A percentile compares a stretch with the other conserved stretches of the same genome.
These are phyloP conservation scores for Alcis repandata DNA, from an alignment of 2,888 invertebrate genomes.

Conservation along the genomic window DNA sequence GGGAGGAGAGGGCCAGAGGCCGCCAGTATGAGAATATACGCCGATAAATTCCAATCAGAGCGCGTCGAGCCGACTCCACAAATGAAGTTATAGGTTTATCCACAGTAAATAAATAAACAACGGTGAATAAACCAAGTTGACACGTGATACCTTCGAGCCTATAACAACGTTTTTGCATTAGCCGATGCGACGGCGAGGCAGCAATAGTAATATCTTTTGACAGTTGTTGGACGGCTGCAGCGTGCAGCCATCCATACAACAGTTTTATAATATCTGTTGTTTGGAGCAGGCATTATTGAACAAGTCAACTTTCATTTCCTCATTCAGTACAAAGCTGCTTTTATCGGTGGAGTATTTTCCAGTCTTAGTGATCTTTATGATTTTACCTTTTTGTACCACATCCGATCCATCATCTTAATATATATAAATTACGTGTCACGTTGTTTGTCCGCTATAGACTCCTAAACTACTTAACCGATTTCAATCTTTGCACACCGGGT, in stretches of 20 bases:
- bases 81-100: slow-evolving; percentile 66
- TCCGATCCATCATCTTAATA: too few species aligned
- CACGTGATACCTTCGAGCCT: slow-evolving; percentile 41
- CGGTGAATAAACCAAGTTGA: slow-evolving; percentile 41
- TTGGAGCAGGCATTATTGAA: not conserved
- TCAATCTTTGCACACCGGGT: too few species aligned
- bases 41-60: slow-evolving; percentile 72
- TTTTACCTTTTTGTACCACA: too few species aligned
- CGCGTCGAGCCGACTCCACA: slow-evolving; percentile 55
- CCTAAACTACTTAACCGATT: too few species aligned
- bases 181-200: slow-evolving; percentile 6
- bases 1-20: slow-evolving; percentile 42
- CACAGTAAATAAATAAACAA: slow-evolving; percentile 51
- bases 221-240: not conserved
- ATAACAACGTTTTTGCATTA: slow-evolving; percentile 36
- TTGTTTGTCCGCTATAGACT: too few species aligned
- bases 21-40: slow-evolving; percentile 63
- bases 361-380: too few species aligned
- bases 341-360: too few species aligned
- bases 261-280: not conserved
- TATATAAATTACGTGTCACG: too few species aligned
- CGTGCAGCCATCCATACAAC: too few species aligned
- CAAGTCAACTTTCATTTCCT: not conserved
- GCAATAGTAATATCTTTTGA: not conserved
- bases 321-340: too few species aligned